Base-by-base conservation (phyloP, 1,140 invertebrate genomes). In the Sminthurides bifidus region DNA sequence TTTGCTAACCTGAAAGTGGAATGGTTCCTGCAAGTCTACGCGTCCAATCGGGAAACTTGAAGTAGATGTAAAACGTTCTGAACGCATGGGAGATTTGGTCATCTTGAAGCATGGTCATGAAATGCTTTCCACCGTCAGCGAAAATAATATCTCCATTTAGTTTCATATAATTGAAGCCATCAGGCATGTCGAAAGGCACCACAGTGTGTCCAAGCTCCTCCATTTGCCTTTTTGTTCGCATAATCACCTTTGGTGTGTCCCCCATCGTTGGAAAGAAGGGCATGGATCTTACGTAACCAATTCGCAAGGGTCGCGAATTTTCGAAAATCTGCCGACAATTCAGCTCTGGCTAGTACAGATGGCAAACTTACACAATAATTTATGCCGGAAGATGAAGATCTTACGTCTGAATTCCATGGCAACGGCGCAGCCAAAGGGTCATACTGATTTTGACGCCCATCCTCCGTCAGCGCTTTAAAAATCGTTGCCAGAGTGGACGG, bases 391-490 rank as follows among this genome's bases (percentile, higher is more conserved):
- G 0, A 3, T 37, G 21, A 51, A 0, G 10, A 1, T 6, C 21
- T 44, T 27, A 61, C 59, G n/a, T 50, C 23, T 15, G 1, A 6
- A 40, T 60, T 62, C 66, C 66, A 66, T 19, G 59, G 56, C 35
- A 66, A 49, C 1, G 64, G 62, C 6, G 56, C 29, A 1, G 60
- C 33, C 15, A 53, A 27, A 24, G 59, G 61, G 56, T 66, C 64
- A 38, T 58, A 38, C 8, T 35, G 24, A 41, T 54, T 58, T 31
- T 60, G 63, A 19, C 17, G 19, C 40, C 44, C 52, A 14, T 61
- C 30, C 23, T 63, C 19, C 2, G 56, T 52, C 4, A 64, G 21
- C 2, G 37, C 19, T 51, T 57, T 59, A 26, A 56, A 61, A 19
- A 66, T 30, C 10, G 52, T 17, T 2, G 58, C 38, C 12, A 54